A percentile compares a stretch with the other conserved stretches of the same genome.
Conservation (phyloP, 2,797 vertebrate species). For the Pelobates cultripes region DNA sequence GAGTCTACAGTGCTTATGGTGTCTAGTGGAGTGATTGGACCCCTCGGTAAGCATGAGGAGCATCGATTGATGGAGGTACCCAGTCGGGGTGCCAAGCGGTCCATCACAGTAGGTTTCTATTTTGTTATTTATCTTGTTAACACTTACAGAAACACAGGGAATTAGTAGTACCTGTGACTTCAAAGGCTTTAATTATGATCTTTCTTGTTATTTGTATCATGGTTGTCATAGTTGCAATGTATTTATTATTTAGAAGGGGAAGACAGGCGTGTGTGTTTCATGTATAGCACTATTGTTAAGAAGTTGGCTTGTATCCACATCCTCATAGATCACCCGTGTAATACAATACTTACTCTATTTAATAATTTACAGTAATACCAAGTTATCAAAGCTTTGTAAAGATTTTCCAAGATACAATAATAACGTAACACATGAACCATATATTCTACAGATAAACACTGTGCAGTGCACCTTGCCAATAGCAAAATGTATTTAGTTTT, state of each 20-base stretch:
- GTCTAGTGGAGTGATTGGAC: no score
- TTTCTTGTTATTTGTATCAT: conserved; percentile 14
- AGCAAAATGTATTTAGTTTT: no score
- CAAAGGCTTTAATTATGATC: background rate
- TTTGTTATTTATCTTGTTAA: no score
- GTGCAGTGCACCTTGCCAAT: no score
- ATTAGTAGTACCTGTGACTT: background rate
- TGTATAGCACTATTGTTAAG: conserved; percentile 19
- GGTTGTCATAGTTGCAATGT: conserved; percentile 3
- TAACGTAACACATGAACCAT: background rate
- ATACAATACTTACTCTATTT: background rate
- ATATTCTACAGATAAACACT: background rate
- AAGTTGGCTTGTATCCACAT: conserved; percentile 12
- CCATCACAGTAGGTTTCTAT: no score
- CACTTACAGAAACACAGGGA: background rate
- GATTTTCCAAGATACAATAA: background rate
- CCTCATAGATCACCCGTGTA: background rate
- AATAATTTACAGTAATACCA: conserved; percentile 7
- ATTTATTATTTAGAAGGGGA: conserved; percentile 6
- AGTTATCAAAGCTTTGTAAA: background rate
- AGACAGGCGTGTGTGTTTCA: background rate
- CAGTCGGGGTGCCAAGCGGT: no score
- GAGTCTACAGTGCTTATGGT: no score
- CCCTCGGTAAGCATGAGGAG: no score
- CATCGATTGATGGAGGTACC: no score